A percentile compares a stretch with the other conserved stretches of the same genome.
These are phyloP conservation scores for Liopterus haemorrhoidalis DNA, from an alignment of 2,888 invertebrate genomes.

Conservation along the genomic window DNA sequence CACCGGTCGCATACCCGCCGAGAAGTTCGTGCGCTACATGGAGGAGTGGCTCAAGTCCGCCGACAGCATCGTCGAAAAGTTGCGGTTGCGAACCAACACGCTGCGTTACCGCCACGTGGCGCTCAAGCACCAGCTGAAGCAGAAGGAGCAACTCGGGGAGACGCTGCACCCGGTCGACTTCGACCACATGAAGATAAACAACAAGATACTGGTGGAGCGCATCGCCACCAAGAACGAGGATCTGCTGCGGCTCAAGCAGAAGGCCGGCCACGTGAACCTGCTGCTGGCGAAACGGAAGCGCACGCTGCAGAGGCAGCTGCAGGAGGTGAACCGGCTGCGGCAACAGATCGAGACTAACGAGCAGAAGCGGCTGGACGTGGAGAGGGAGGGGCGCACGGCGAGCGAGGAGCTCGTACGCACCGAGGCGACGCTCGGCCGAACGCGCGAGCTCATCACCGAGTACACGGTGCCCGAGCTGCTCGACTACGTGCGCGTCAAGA, in stretches of 20 bases:
- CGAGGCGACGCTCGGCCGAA: too few species aligned
- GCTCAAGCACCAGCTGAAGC: constrained; percentile 50
- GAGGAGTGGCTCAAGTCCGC: constrained; percentile 55
- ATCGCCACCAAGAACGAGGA: constrained; percentile 53
- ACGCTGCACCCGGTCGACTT: constrained; percentile 58
- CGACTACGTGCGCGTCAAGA: too few species aligned
- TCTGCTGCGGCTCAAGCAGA: constrained; percentile 52
- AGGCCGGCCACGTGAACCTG: constrained; percentile 55
- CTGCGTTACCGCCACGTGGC: constrained; percentile 51
- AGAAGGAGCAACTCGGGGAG: constrained; percentile 55
- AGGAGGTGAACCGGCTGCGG: too few species aligned
- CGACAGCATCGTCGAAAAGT: constrained; percentile 53
- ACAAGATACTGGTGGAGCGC: constrained; percentile 47
- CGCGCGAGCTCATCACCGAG: too few species aligned
- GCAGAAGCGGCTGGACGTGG: too few species aligned
- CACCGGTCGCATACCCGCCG: constrained; percentile 58
- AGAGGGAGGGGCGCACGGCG: too few species aligned
- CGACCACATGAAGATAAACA: constrained; percentile 58
- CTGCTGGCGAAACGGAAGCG: constrained; percentile 53
- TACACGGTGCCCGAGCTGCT: too few species aligned
- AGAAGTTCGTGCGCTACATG: constrained; percentile 53
- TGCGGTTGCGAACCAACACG: constrained; percentile 54
- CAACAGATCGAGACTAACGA: too few species aligned
- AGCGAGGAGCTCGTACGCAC: too few species aligned
- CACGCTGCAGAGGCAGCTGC: constrained; percentile 50